Evolutionary conservation across 1,140 invertebrate species (phyloP).

Genomic region (Daktulosphaira vitifoliae): DNA sequence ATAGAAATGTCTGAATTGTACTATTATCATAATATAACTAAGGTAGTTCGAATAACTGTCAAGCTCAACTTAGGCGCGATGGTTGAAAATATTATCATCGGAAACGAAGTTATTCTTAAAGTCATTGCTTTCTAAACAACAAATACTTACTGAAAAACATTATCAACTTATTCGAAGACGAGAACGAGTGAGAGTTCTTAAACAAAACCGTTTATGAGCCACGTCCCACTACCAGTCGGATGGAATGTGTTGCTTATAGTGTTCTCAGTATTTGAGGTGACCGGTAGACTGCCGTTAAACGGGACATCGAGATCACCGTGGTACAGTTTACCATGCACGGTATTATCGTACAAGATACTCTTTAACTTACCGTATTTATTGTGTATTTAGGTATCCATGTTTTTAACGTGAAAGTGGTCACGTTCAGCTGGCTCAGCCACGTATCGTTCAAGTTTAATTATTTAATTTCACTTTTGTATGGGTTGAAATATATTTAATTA

Average conservation of each 20-base stretch:
- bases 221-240: not conserved
- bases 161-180: not conserved
- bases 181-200: constrained; percentile 30
- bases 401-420: constrained; percentile 30
- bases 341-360: not conserved
- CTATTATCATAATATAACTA: too few species aligned
- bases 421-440: constrained; percentile 6
- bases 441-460: constrained; percentile 23
- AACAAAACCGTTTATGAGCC: not conserved
- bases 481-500: too few species aligned
- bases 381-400: not conserved
- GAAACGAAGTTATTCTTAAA: too few species aligned
- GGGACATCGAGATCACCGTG: not conserved
- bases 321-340: not conserved
- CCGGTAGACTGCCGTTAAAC: not conserved
- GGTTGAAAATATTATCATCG: too few species aligned
- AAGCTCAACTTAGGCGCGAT: too few species aligned
- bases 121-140: too few species aligned
- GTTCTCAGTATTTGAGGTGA: too few species aligned
- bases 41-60: too few species aligned
- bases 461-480: constrained; percentile 37
- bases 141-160: too few species aligned
- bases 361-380: not conserved
- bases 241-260: too few species aligned
- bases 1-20: too few species aligned